Conservation (phyloP, 2,113 vertebrate species). For the Mixornis gularis region DNA sequence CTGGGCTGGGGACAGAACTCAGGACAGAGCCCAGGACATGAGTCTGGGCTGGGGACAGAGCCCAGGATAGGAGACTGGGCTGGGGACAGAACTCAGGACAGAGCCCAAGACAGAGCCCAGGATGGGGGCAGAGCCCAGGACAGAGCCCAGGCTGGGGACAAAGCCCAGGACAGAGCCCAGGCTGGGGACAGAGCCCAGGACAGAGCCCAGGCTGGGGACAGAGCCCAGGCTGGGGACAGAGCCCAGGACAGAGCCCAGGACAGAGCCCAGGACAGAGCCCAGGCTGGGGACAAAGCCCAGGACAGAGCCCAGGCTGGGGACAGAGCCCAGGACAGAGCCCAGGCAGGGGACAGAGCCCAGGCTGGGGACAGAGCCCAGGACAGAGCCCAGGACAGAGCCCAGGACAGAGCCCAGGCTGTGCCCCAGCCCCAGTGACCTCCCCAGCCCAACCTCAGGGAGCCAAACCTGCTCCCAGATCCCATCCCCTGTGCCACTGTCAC, state of each 20-base stretch:
- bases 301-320: background rate
- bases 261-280: background rate
- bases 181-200: too few species aligned
- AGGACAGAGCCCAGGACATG: background rate
- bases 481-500: rapidly evolving
- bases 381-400: too few species aligned
- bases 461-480: too few species aligned
- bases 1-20: background rate
- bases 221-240: background rate
- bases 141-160: too few species aligned
- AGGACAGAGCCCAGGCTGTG: background rate
- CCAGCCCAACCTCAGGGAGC: rapidly evolving
- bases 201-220: too few species aligned
- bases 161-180: too few species aligned
- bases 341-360: background rate
- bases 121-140: too few species aligned
- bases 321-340: background rate
- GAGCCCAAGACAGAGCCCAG: background rate
- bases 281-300: background rate
- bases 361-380: too few species aligned
- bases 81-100: background rate
- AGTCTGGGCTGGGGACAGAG: background rate
- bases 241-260: background rate
- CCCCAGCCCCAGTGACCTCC: background rate
- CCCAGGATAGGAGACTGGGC: too few species aligned